Evolutionary conservation across 2,113 vertebrate genomes (phyloP).

Genomic region (Centropus unirufus): DNA sequence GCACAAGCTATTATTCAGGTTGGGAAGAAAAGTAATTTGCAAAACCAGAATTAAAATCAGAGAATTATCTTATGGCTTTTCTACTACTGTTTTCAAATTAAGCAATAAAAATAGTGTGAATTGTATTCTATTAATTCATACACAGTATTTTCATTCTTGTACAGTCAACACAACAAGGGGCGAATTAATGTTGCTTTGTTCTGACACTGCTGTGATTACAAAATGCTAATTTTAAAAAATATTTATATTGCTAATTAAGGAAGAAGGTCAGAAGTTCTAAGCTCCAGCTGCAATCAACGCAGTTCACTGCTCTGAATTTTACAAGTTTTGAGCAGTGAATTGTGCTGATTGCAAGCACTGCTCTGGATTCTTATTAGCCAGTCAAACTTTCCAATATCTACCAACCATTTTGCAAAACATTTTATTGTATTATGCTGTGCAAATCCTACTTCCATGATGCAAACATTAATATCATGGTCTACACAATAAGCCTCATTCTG

Average conservation of each 20-base stretch:
- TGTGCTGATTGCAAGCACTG: conserved; percentile 42
- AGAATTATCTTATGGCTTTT: neutral
- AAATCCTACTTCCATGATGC: conserved; percentile 42
- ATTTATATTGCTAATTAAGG: conserved; percentile 72
- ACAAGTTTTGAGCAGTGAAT: conserved; percentile 44
- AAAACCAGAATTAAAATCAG: conserved; percentile 43
- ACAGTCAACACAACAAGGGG: conserved; percentile 24
- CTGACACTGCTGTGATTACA: conserved; percentile 54
- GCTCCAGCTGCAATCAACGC: conserved; percentile 24
- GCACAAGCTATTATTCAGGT: neutral
- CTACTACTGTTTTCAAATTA: conserved; percentile 53
- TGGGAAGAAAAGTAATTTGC: neutral
- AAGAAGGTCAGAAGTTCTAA: conserved; percentile 56
- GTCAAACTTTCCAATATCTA: conserved; percentile 28
- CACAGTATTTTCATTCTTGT: conserved; percentile 23
- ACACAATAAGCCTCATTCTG: conserved; percentile 50
- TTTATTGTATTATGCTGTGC: conserved; percentile 22
- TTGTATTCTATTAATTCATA: conserved; percentile 36
- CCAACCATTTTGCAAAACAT: conserved; percentile 26
- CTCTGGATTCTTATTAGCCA: conserved; percentile 54
- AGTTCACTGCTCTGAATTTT: conserved; percentile 46
- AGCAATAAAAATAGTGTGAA: conserved; percentile 51
- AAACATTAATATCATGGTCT: conserved; percentile 62
- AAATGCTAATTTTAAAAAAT: conserved; percentile 72
- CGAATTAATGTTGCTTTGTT: conserved; percentile 55